Base-by-base conservation (phyloP, 2,888 invertebrate genomes). In the Odontomyia ornata region DNA sequence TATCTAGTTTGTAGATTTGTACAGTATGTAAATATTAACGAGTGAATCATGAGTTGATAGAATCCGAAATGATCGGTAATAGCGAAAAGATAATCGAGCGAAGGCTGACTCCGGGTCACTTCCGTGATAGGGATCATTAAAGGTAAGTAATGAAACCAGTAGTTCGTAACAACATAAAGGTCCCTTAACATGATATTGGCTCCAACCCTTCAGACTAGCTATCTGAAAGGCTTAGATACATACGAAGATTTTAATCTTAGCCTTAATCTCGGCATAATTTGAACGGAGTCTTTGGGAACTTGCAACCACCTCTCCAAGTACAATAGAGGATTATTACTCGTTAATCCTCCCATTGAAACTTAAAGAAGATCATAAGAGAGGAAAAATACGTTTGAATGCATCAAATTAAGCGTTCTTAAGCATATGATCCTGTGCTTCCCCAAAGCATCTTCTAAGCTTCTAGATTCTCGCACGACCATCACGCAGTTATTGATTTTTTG, bases 251-350 rank as follows among this genome's bases (percentile, higher is more conserved):
- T 60, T 73, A 57, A 46, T 73, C 73, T 73, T 60, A 73, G 73
- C 73, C 73, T 73, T 73, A 73, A 73, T 73, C 73, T 57, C 28
- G 15, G 3, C 25, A n/a, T 69, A 57, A 60, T 28, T 21, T 36
- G 71, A 18, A 9, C 36, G 9, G 52, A 56, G 36, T 5, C 27
- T 56, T 15, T 47, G 71, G 65, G 56, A 73, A 73, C 36, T 52
- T 60, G 52, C 28, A 52, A 36, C 9, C 3, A 9, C 4, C 60
- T 21, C n/a, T 21, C 60, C 21, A n/a, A 25, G 47, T 25, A 57
- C 73, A 73, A 73, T 73, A 73, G 73, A n/a, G 11, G 60, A 73
- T 73, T 73, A 43, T 73, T 21, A 60, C 21, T 73, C 57, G 30
- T 73, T 73, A 73, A 73, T 73, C 60, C 73, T 60, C 25, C 23